Evolutionary conservation across 2,797 vertebrate species (phyloP).

Genomic region (Eulemur albifrons): DNA sequence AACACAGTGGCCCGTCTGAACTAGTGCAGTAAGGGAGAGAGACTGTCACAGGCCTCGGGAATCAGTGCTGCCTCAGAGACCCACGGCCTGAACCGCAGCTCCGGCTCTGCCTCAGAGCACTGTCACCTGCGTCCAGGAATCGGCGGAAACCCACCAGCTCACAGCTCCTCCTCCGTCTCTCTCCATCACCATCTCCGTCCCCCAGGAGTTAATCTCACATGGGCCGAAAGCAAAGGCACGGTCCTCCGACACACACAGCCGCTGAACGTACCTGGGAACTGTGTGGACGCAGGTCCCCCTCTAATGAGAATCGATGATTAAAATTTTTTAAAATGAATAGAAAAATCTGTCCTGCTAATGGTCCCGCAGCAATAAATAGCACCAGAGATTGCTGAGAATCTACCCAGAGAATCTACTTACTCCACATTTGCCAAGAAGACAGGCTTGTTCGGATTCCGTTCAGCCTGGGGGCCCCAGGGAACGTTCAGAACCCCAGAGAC

Average conservation of each 20-base stretch:
- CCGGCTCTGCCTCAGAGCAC: neutral
- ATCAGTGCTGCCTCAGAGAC: neutral
- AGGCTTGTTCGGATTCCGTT: neutral
- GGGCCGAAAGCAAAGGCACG: neutral
- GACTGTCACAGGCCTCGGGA: neutral
- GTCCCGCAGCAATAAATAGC: neutral
- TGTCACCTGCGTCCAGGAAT: neutral
- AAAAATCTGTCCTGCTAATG: neutral
- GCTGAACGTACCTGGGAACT: neutral
- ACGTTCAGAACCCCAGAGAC: constrained; percentile 36
- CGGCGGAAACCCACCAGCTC: neutral
- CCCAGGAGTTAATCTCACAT: neutral
- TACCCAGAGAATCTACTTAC: neutral
- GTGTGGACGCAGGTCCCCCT: neutral
- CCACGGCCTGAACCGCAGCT: neutral
- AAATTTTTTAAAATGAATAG: neutral
- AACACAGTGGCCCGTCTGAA: neutral
- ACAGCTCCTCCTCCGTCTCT: neutral
- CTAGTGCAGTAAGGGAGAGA: neutral
- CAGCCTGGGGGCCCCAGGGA: neutral
- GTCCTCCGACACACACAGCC: neutral
- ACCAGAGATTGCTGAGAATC: neutral
- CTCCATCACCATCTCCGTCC: neutral
- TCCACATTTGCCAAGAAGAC: neutral
- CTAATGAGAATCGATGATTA: neutral